Conservation (phyloP, 2,797 vertebrate genomes). For the Smutsia temminckii region DNA sequence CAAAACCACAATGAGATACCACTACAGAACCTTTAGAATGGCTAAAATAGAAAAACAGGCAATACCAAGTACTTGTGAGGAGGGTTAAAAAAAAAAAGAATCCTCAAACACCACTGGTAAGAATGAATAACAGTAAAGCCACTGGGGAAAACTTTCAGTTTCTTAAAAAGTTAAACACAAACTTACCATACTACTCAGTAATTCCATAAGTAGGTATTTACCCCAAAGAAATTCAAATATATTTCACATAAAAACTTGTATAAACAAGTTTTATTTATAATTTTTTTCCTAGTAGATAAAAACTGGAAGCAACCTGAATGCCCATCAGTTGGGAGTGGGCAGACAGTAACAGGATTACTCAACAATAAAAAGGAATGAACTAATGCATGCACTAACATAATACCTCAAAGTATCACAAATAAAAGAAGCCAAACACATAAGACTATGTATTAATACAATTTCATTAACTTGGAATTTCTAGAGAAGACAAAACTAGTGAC, state of each 20-base stretch:
- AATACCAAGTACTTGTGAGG: not conserved
- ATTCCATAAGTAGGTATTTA: not conserved
- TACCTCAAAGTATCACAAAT: not conserved
- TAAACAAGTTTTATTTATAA: not conserved
- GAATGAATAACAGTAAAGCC: not conserved
- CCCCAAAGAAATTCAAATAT: not conserved
- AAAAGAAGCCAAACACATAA: not conserved
- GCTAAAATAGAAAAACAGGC: not conserved
- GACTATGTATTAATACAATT: not conserved
- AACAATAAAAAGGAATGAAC: not conserved
- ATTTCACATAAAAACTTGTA: not conserved
- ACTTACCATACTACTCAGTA: not conserved
- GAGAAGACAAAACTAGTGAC: not conserved
- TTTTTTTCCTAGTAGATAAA: not conserved
- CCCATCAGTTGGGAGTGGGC: not conserved
- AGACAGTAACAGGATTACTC: not conserved
- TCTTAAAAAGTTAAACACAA: conserved; percentile 4
- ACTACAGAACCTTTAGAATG: not conserved
- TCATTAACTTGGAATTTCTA: not conserved
- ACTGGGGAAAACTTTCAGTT: not conserved
- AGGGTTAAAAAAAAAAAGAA: not conserved
- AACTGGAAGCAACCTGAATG: not conserved
- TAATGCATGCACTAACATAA: not conserved
- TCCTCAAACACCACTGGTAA: not conserved
- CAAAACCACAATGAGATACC: not conserved